Evolutionary conservation across 2,113 vertebrate genomes (phyloP).

Genomic region (Poicephalus meyeri): DNA sequence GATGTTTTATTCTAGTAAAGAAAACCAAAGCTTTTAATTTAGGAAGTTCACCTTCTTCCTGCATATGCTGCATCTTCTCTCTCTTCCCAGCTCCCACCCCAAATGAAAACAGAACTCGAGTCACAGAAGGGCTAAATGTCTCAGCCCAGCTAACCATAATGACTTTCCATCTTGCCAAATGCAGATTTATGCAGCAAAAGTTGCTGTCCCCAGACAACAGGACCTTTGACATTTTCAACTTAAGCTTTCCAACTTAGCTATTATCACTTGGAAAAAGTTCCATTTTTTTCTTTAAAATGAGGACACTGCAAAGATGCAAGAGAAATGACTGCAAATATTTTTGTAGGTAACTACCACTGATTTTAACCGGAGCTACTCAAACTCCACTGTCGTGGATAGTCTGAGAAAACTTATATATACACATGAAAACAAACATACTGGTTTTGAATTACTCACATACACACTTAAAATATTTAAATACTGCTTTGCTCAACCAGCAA

Average conservation of each 20-base stretch:
- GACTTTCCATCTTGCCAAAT: not conserved
- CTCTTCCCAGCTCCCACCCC: not conserved
- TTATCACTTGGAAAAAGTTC: not conserved
- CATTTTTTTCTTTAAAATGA: not conserved
- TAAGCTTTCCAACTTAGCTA: not conserved
- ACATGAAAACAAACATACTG: not conserved
- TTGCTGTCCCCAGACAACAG: not conserved
- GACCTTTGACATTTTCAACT: not conserved
- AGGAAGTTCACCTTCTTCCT: slow-evolving; percentile 6
- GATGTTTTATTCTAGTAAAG: slow-evolving; percentile 10
- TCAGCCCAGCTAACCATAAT: not conserved
- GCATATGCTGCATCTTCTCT: not conserved
- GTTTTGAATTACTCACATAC: not conserved
- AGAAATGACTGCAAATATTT: not conserved
- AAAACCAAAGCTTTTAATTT: not conserved
- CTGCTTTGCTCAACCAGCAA: slow-evolving; percentile 32
- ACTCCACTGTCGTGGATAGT: not conserved
- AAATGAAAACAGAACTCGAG: slow-evolving; percentile 3
- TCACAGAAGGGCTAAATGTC: not conserved
- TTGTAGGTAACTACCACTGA: not conserved
- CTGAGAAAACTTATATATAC: not conserved
- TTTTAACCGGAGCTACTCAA: not conserved
- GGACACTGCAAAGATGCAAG: not conserved
- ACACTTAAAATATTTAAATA: not conserved
- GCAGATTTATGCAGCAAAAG: not conserved